Evolutionary conservation across 2,113 vertebrate species (phyloP).

Genomic region (Solea senegalensis): DNA sequence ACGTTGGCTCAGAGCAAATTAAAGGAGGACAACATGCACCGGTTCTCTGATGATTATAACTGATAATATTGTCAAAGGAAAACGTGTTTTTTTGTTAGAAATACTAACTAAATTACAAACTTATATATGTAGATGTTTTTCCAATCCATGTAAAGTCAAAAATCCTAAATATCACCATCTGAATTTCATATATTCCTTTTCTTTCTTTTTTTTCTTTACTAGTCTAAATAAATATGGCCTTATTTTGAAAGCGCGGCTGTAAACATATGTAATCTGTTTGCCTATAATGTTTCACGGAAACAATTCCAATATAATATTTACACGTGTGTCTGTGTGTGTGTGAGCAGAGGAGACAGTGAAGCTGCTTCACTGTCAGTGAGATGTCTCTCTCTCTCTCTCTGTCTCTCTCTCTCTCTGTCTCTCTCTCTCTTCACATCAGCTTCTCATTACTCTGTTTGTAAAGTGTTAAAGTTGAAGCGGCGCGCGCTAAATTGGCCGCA

Average conservation of each 20-base stretch:
- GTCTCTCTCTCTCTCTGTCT: too few species aligned
- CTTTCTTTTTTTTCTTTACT: neutral
- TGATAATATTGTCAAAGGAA: too few species aligned
- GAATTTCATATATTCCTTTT: too few species aligned
- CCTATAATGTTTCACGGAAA: neutral
- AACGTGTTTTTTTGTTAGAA: neutral
- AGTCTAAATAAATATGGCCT: neutral
- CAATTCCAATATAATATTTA: neutral
- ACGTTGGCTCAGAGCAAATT: too few species aligned
- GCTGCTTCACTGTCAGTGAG: too few species aligned
- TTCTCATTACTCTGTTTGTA: conserved; percentile 23
- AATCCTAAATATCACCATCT: too few species aligned
- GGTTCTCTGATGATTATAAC: too few species aligned
- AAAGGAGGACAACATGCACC: too few species aligned
- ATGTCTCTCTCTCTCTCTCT: too few species aligned
- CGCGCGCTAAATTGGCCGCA: conserved; percentile 1
- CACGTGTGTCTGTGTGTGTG: neutral
- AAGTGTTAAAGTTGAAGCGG: conserved; percentile 38
- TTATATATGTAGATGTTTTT: too few species aligned
- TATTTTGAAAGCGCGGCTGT: neutral
- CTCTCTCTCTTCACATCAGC: neutral
- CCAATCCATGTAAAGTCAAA: too few species aligned
- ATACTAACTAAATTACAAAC: neutral
- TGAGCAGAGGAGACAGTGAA: neutral
- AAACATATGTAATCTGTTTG: neutral